Evolutionary conservation across 2,113 vertebrate genomes (phyloP).

Genomic region (Eonycteris spelaea): DNA sequence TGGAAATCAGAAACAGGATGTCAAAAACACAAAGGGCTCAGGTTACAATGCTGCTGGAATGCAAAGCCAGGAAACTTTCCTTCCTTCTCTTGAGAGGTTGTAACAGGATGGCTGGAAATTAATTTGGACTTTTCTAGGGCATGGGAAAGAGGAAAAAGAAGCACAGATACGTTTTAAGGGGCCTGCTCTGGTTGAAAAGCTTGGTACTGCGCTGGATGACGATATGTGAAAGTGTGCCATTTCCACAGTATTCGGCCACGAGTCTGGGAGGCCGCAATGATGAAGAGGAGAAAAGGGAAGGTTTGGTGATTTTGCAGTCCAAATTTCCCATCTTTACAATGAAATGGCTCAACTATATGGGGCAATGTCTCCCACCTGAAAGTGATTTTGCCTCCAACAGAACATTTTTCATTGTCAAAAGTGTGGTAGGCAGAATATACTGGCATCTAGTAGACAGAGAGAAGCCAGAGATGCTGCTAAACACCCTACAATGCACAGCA

Average conservation of each 20-base stretch:
- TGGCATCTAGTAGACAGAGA: not conserved
- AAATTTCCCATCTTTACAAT: not conserved
- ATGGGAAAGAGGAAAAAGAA: not conserved
- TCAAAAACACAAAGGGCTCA: conserved; percentile 35
- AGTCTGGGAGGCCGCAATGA: not conserved
- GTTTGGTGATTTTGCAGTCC: not conserved
- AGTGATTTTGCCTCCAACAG: not conserved
- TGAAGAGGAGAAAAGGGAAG: not conserved
- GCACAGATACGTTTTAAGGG: not conserved
- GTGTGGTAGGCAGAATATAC: not conserved
- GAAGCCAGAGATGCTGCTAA: not conserved
- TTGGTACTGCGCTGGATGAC: not conserved
- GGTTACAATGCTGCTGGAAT: conserved; percentile 29
- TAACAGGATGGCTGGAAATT: not conserved
- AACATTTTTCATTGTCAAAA: not conserved
- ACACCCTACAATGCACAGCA: not conserved
- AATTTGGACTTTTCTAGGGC: not conserved
- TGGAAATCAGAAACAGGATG: not conserved
- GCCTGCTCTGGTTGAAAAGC: not conserved
- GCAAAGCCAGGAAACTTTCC: not conserved
- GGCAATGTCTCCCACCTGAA: not conserved
- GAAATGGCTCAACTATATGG: not conserved
- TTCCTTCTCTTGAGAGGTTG: not conserved
- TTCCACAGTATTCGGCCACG: not conserved
- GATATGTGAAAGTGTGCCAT: accelerated